Conservation (phyloP, 2,113 vertebrate species). For the Mola mola region DNA sequence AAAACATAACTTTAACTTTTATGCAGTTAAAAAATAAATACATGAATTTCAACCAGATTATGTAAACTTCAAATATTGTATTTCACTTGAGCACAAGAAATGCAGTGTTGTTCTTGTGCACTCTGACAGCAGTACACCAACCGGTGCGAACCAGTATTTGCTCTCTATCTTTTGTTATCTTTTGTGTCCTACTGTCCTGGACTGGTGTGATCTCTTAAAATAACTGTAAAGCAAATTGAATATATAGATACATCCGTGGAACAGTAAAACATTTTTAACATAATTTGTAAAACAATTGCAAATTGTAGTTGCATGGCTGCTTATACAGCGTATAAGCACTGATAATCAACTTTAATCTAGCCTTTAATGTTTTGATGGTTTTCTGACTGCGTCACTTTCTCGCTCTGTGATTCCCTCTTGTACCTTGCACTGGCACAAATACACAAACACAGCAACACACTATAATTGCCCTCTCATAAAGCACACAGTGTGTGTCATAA, state of each 20-base stretch:
- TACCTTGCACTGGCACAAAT: background rate
- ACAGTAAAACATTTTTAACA: too few species aligned
- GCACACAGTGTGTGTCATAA: conserved; percentile 25
- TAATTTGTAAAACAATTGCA: background rate
- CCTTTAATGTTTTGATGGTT: conserved; percentile 5
- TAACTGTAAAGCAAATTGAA: conserved; percentile 5
- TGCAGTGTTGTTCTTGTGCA: too few species aligned
- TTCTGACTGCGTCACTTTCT: background rate
- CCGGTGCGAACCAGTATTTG: too few species aligned
- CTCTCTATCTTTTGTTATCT: too few species aligned
- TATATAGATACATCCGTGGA: too few species aligned
- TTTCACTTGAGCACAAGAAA: too few species aligned
- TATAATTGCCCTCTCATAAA: conserved; percentile 46
- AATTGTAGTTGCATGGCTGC: background rate
- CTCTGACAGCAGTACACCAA: too few species aligned
- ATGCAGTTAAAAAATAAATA: background rate
- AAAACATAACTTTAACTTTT: background rate
- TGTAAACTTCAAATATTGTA: background rate
- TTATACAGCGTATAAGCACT: background rate
- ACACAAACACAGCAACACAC: conserved; percentile 20
- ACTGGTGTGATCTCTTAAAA: background rate
- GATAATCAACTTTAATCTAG: background rate
- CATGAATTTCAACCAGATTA: background rate
- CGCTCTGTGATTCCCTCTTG: background rate
- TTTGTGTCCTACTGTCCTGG: background rate